Evolutionary conservation across 2,113 vertebrate genomes (phyloP).

Genomic region (Willisornis vidua): DNA sequence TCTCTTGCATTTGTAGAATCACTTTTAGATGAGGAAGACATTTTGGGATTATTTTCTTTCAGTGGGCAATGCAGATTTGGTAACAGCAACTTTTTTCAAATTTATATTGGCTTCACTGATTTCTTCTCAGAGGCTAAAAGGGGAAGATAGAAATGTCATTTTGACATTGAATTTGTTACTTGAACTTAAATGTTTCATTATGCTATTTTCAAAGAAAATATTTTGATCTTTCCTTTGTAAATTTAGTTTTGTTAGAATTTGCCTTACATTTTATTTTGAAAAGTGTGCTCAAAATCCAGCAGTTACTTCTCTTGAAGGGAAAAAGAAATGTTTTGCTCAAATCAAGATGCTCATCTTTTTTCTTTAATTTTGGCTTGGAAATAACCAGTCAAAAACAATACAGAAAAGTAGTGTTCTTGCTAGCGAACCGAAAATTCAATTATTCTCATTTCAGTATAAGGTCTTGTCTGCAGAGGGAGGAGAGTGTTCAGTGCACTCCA

Average conservation of each 20-base stretch:
- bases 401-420: background rate
- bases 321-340: background rate
- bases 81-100: background rate
- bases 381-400: background rate
- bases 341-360: background rate
- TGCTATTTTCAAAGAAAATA: slow-evolving; percentile 5
- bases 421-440: slow-evolving; percentile 25
- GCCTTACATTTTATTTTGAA: background rate
- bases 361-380: background rate
- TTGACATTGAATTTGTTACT: slow-evolving; percentile 19
- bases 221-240: slow-evolving; percentile 12
- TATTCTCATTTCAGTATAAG: background rate
- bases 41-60: slow-evolving; percentile 26
- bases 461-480: background rate
- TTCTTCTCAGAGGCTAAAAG: background rate
- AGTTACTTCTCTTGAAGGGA: background rate
- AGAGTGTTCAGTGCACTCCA: background rate
- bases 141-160: background rate
- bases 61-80: slow-evolving; percentile 21
- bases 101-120: slow-evolving; percentile 9
- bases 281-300: background rate
- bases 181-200: background rate
- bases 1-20: background rate
- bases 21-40: slow-evolving; percentile 13
- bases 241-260: slow-evolving; percentile 1